These are phyloP conservation scores for Sporophila hypoxantha DNA, from an alignment of 2,113 vertebrate species.

Conservation along the genomic window DNA sequence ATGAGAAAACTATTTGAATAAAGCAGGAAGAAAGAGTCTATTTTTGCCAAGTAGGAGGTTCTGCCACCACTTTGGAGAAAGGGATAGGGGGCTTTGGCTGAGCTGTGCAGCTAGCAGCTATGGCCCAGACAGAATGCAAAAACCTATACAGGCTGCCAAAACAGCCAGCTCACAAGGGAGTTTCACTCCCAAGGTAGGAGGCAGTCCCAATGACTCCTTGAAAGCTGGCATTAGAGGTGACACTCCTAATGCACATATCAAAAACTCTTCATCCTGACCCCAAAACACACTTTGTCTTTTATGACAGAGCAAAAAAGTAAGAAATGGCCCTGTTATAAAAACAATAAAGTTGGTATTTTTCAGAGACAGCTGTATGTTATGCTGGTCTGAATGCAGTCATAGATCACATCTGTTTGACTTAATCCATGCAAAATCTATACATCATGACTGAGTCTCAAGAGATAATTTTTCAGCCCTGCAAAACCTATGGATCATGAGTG, in stretches of 20 bases:
- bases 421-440: not conserved
- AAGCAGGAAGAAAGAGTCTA: not conserved
- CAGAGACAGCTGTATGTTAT: not conserved
- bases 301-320: not conserved
- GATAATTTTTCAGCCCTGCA: not conserved
- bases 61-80: not conserved
- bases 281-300: not conserved
- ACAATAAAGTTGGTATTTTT: not conserved
- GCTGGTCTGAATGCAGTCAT: not conserved
- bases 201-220: fast-evolving
- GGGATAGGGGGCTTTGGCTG: not conserved
- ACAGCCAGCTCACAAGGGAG: not conserved
- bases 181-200: not conserved
- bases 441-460: not conserved
- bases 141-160: not conserved
- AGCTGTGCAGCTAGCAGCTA: not conserved
- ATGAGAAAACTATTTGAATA: not conserved
- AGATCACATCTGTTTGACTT: not conserved
- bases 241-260: not conserved
- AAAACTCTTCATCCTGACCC: not conserved
- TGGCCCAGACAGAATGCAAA: not conserved
- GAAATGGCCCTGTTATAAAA: not conserved
- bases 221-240: not conserved
- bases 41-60: not conserved
- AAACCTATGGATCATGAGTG: not conserved